phyloP scores from a whole-genome alignment of 2,113 vertebrate genomes.

The Mionectes macconnelli region DNA sequence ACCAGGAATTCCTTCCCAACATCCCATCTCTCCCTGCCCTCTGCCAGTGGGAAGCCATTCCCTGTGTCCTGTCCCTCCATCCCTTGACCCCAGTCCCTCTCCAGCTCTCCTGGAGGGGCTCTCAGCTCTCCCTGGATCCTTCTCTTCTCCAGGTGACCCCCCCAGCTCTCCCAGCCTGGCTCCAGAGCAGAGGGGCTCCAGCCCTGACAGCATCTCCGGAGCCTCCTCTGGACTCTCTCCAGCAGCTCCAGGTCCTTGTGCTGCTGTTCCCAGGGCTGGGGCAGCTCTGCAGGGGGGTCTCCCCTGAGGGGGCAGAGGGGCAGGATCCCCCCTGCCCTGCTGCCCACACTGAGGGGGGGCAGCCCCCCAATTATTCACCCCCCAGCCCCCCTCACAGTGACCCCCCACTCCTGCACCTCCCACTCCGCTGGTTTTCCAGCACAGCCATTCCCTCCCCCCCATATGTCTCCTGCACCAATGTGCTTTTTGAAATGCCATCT shows the following conservation, averaged over 20 bases:
- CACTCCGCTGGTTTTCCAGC: rapidly evolving
- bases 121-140: rapidly evolving
- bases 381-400: not conserved
- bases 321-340: not conserved
- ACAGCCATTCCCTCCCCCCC: not conserved
- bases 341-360: not conserved
- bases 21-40: rapidly evolving
- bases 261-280: not conserved
- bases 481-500: rapidly evolving
- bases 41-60: not conserved
- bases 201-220: not conserved
- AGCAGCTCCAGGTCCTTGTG: not conserved
- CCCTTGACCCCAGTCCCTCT: not conserved
- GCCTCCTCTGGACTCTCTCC: rapidly evolving
- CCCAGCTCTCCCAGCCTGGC: not conserved
- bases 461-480: not conserved
- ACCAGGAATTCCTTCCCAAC: not conserved
- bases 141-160: rapidly evolving
- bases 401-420: not conserved
- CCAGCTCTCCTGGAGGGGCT: not conserved
- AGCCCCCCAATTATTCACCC: rapidly evolving
- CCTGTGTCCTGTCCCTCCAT: not conserved
- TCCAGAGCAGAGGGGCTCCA: not conserved
- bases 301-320: not conserved
- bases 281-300: not conserved